phyloP scores from a whole-genome alignment of 2,113 vertebrate genomes.

The Callocephalon fimbriatum region DNA sequence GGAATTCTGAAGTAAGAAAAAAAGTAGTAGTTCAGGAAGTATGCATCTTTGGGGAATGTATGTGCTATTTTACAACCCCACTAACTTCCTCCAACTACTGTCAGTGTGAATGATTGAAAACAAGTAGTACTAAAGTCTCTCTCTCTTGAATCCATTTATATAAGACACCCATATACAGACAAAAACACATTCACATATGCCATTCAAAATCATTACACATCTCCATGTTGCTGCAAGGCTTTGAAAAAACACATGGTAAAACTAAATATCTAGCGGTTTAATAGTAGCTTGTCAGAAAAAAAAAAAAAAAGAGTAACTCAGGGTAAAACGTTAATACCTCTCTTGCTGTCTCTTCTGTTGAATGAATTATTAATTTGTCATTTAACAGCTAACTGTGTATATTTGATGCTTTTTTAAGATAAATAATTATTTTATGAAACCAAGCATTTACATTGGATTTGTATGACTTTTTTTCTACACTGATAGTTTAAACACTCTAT shows the following conservation, averaged over 20 bases:
- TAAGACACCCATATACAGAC: neutral
- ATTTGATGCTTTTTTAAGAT: neutral
- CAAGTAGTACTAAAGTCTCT: neutral
- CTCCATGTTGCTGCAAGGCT: neutral
- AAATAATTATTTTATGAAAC: neutral
- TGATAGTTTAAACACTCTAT: neutral
- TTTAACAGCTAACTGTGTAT: constrained; percentile 41
- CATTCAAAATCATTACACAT: neutral
- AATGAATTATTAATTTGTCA: constrained; percentile 51
- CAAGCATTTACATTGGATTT: constrained; percentile 22
- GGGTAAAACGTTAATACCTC: constrained; percentile 9
- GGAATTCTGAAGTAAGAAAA: neutral
- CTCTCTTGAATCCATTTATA: neutral
- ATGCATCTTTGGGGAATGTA: neutral
- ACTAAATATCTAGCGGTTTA: neutral
- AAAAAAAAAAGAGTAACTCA: neutral
- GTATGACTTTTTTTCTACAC: neutral
- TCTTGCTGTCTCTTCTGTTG: neutral
- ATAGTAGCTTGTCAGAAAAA: neutral
- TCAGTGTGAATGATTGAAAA: neutral
- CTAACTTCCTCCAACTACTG: neutral
- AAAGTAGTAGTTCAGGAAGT: neutral
- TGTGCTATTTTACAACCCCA: neutral
- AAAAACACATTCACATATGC: neutral
- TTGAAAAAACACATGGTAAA: neutral